Evolutionary conservation across 2,797 vertebrate species (phyloP), one percentile per base, ranked within the genome.

Genomic region (Acanthiza pusilla): DNA sequence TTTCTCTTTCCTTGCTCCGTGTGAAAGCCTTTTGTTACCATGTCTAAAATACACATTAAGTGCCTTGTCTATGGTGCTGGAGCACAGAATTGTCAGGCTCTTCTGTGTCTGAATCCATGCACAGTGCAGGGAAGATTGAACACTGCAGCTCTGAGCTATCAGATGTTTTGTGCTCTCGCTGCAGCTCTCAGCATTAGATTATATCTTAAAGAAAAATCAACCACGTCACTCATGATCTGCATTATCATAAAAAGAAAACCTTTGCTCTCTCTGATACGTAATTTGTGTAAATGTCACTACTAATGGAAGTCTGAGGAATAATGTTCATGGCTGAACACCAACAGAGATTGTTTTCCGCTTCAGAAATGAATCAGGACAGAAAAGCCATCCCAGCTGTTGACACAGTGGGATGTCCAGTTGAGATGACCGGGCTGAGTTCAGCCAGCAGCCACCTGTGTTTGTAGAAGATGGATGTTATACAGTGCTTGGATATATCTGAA

Each of bases 141-240:
- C 45, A 10, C 29, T 3, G 2, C 62, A 77, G 70, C 79, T 88
- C 50, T 48, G 48, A 89, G 58, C 74, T 60, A 11, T 53, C 54
- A 61, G 61, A 80, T 6, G 10, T 10, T 13, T 55, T 9, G 7
- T 92, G 51, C 30, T 73, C 71, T 87, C 0, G 0, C 78, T 87
- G 63, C 71, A 65, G 79, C 47, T 82, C 70, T 79, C 55, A 72
- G 67, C 30, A 21, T 84, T 67, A 66, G 47, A 20, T 47, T 73
- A 1, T 23, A n/a, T 26, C 40, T 62, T 34, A 51, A 50, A 78
- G 71, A 66, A 65, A 86, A 91, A 76, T 22, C 50, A 87, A 5
- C 58, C 27, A 12, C 0, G 0, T 61, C 4, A 1, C 53, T 88
- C 54, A 11, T 34, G 27, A 48, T 38, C 50, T 38, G 57, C 38